Evolutionary conservation across 2,113 vertebrate species (phyloP).

Genomic region (Phodopus roborovskii): DNA sequence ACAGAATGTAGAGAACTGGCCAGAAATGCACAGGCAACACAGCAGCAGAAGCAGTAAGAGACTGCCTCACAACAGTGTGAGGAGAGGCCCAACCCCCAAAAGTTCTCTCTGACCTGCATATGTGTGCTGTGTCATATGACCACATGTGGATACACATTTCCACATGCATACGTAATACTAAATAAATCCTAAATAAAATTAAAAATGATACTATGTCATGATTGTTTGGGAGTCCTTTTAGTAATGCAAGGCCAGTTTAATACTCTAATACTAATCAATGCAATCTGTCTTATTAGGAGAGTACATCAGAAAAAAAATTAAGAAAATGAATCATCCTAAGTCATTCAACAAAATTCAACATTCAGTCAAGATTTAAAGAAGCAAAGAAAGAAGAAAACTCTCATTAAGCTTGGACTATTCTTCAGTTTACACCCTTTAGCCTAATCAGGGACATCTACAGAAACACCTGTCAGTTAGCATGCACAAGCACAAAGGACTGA

Average conservation of each 20-base stretch:
- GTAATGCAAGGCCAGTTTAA: neutral
- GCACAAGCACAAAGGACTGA: constrained; percentile 10
- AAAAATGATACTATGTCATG: neutral
- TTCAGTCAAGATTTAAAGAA: neutral
- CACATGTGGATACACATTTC: neutral
- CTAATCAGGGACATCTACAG: neutral
- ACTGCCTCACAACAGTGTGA: neutral
- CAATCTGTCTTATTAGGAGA: constrained; percentile 5
- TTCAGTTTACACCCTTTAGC: neutral
- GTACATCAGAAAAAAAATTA: neutral
- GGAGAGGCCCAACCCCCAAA: neutral
- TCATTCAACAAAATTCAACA: constrained; percentile 46
- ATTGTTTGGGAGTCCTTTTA: neutral
- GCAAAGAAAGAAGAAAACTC: neutral
- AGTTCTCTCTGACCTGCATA: neutral
- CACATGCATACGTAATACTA: neutral
- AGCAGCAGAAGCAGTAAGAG: neutral
- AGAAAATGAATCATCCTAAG: neutral
- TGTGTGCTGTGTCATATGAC: neutral
- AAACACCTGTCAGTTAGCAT: neutral
- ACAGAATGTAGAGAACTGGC: neutral
- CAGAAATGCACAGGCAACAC: neutral
- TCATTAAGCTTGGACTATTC: neutral
- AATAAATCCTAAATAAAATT: neutral
- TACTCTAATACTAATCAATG: constrained; percentile 5